Conservation (phyloP, 2,113 vertebrate genomes). For the Rhadina sibilatrix region DNA sequence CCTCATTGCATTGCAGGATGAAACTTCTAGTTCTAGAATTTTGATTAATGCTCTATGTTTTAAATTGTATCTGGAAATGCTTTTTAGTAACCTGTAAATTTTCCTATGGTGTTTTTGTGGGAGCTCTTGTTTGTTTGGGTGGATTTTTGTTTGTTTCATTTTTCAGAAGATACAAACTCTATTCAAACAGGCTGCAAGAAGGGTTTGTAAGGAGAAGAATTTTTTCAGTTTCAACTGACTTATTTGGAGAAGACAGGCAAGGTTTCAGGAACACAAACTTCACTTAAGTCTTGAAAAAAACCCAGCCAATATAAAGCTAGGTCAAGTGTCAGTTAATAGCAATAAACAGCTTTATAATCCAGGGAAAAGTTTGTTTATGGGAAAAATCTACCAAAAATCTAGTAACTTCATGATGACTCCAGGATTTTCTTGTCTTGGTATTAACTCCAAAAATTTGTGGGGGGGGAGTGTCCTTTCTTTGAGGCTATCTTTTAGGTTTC, state of each 20-base stretch:
- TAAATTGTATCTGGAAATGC: not conserved
- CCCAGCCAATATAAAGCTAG: not conserved
- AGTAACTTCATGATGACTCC: not conserved
- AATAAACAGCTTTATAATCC: not conserved
- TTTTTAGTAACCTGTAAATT: not conserved
- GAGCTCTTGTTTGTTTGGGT: not conserved
- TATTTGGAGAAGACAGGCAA: not conserved
- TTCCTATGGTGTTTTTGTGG: not conserved
- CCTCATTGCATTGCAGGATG: not conserved
- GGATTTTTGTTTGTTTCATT: not conserved
- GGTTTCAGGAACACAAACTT: not conserved
- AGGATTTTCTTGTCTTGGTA: not conserved
- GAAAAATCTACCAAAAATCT: not conserved
- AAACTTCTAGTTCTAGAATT: not conserved
- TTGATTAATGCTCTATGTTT: not conserved
- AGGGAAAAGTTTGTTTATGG: not conserved
- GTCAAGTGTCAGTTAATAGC: not conserved
- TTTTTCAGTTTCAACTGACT: not conserved
- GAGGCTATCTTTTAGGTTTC: not conserved
- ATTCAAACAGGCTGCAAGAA: not conserved
- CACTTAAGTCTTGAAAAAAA: not conserved
- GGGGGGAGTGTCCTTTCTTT: not conserved
- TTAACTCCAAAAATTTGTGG: not conserved
- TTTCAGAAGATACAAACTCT: not conserved
- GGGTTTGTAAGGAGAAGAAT: not conserved